phyloP scores from a whole-genome alignment of 23 tunicate species.

The Clavelina lepadiformis region DNA sequence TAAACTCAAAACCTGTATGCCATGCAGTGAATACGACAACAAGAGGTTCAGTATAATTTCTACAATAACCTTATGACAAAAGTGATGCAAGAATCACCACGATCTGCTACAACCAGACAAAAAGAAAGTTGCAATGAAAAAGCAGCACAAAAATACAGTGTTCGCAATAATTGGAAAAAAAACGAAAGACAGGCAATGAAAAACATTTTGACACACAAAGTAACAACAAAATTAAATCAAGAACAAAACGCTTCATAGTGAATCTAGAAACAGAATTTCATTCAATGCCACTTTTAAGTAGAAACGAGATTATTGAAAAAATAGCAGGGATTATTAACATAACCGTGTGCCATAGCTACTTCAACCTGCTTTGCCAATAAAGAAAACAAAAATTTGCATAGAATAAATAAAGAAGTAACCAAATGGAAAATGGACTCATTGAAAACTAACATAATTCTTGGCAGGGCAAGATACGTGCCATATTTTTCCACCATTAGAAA shows the following conservation, averaged over 20 bases:
- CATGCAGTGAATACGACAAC: not conserved
- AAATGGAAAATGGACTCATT: conserved; percentile 8
- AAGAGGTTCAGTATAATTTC: conserved; percentile 1
- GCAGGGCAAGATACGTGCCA: no score
- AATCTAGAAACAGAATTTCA: conserved; percentile 24
- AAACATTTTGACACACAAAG: conserved; percentile 6
- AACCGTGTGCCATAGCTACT: no score
- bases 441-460: no score
- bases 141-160: conserved; percentile 11
- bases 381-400: no score
- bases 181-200: conserved; percentile 2
- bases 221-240: conserved; percentile 1
- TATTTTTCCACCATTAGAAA: no score
- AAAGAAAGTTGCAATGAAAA: not conserved
- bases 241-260: not conserved
- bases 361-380: no score
- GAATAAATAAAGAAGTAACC: not conserved
- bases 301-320: no score
- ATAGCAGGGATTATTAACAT: no score
- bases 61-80: not conserved
- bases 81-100: not conserved
- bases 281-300: not conserved
- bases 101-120: not conserved
- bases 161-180: not conserved
- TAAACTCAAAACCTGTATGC: not conserved